phyloP scores from a whole-genome alignment of 2,113 vertebrate species.

The Pardalotus punctatus region DNA sequence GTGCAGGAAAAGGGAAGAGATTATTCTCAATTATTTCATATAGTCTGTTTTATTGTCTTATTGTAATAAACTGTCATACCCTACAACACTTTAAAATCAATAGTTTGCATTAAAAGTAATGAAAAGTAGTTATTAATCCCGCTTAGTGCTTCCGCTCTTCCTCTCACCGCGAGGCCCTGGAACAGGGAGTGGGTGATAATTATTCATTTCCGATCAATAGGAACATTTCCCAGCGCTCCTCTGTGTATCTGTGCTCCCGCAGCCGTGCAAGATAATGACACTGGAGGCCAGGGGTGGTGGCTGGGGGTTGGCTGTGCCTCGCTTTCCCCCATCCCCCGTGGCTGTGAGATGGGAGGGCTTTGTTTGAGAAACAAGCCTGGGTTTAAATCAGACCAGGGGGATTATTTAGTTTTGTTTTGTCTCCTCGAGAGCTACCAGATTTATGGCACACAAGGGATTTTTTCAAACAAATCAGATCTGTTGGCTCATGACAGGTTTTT shows the following conservation, averaged over 20 bases:
- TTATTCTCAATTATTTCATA: constrained; percentile 84
- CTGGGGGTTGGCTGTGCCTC: neutral
- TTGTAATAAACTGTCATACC: constrained; percentile 78
- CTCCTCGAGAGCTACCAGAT: neutral
- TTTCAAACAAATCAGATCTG: neutral
- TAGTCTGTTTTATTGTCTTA: constrained; percentile 79
- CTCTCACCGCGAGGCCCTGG: constrained; percentile 61
- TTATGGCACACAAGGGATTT: neutral
- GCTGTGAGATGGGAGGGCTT: rapidly evolving
- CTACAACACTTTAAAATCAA: constrained; percentile 79
- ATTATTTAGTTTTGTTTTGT: neutral
- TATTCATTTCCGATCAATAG: constrained; percentile 76
- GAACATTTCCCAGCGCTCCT: constrained; percentile 57
- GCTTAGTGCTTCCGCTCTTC: constrained; percentile 71
- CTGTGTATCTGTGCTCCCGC: neutral
- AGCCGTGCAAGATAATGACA: neutral
- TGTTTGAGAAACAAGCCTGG: neutral
- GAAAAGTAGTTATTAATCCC: constrained; percentile 78
- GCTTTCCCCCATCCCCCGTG: neutral
- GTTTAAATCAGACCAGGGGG: neutral
- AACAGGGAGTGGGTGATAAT: constrained; percentile 64
- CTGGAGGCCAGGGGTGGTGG: neutral
- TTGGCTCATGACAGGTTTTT: neutral
- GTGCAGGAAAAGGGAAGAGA: constrained; percentile 69
- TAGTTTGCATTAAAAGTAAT: constrained; percentile 84